Evolutionary conservation across 2,888 invertebrate species (phyloP).

Genomic region (Atethmia centrago): DNA sequence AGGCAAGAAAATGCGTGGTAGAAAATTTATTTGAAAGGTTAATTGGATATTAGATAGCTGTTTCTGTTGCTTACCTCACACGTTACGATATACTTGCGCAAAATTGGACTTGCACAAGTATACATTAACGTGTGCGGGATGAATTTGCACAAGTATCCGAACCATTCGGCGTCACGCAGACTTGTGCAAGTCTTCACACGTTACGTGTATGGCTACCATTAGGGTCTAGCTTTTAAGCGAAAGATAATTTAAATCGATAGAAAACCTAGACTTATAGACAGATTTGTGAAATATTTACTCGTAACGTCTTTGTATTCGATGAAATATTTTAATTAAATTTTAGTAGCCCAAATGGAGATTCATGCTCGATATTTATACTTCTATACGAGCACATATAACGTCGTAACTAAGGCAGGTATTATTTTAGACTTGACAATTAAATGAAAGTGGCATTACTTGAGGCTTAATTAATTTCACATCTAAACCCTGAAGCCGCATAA

Average conservation of each 20-base stretch:
- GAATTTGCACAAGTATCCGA: too few species aligned
- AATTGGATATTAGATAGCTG: slow-evolving; percentile 2
- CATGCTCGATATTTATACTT: neutral
- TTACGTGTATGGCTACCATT: too few species aligned
- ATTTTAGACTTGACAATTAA: neutral
- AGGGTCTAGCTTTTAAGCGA: neutral
- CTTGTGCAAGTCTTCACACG: too few species aligned
- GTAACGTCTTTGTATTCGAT: neutral
- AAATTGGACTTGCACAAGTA: too few species aligned
- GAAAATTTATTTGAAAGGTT: slow-evolving; percentile 5
- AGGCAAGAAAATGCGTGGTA: slow-evolving; percentile 32
- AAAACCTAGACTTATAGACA: neutral
- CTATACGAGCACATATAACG: neutral
- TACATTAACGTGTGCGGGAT: too few species aligned
- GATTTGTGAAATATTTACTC: neutral
- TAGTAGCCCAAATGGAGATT: too few species aligned
- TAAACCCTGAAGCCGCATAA: neutral
- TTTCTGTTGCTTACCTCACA: neutral
- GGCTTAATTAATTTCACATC: neutral
- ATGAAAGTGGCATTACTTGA: neutral
- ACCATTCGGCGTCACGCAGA: too few species aligned
- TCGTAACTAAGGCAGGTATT: neutral
- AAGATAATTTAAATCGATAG: neutral
- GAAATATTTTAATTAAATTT: too few species aligned
- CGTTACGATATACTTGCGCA: too few species aligned